These are phyloP conservation scores for Diplodus puntazzo DNA, from an alignment of 2,797 vertebrate genomes.

Conservation along the genomic window DNA sequence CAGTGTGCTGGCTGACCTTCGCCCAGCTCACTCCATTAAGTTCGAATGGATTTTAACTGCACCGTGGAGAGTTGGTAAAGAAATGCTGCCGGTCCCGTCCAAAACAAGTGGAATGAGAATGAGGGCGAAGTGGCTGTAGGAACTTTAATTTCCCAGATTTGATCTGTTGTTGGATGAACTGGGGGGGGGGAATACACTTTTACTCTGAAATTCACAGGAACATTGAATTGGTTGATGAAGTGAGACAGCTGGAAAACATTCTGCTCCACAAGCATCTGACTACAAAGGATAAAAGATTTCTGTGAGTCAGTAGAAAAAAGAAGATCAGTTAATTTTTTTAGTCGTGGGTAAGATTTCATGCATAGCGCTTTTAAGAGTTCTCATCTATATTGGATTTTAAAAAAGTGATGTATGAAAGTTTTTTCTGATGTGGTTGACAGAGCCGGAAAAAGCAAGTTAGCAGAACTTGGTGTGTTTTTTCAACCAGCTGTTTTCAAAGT, in stretches of 20 bases:
- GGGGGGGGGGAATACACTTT: neutral
- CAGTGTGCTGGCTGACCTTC: constrained; percentile 47
- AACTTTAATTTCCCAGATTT: constrained; percentile 25
- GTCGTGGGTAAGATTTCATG: no score
- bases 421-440: neutral
- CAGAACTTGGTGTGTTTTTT: no score
- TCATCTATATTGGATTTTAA: neutral
- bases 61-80: constrained; percentile 29
- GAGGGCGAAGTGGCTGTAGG: constrained; percentile 21
- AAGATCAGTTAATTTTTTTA: no score
- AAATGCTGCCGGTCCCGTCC: constrained; percentile 23
- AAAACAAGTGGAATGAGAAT: constrained; percentile 30
- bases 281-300: neutral
- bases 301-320: neutral
- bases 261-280: neutral
- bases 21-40: constrained; percentile 60
- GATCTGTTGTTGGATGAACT: neutral
- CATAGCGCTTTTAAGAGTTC: no score
- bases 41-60: constrained; percentile 51
- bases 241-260: constrained; percentile 16
- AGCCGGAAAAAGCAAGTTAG: neutral
- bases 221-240: constrained; percentile 1
- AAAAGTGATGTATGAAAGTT: neutral
- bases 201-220: constrained; percentile 9
- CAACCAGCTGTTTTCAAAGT: no score